A percentile compares a stretch with the other conserved stretches of the same genome.
phyloP scores from a whole-genome alignment of 1,140 invertebrate species.

The Rhizoglyphus robini region DNA sequence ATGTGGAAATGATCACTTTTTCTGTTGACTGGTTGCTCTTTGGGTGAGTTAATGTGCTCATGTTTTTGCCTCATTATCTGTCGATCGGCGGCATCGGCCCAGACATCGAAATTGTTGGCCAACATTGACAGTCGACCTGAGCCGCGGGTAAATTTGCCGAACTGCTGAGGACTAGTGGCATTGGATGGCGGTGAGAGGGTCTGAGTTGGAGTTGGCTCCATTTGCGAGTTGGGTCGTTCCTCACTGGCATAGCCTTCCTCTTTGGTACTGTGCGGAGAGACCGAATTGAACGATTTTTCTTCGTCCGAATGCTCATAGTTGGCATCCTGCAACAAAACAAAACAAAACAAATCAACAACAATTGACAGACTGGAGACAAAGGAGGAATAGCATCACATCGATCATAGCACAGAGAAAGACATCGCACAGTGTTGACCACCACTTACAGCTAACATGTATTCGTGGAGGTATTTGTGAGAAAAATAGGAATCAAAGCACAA shows the following conservation, averaged over 20 bases:
- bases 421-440: too few species aligned
- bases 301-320: constrained; percentile 17
- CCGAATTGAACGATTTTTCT: constrained; percentile 12
- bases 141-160: constrained; percentile 36
- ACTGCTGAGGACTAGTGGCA: background rate
- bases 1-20: background rate
- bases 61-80: constrained; percentile 28
- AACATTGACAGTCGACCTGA: constrained; percentile 75
- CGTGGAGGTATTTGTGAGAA: background rate
- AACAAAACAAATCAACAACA: background rate
- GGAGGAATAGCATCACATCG: background rate
- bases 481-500: background rate
- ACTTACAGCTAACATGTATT: background rate
- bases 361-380: background rate
- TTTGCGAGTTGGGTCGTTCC: background rate
- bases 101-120: constrained; percentile 47
- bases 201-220: background rate
- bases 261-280: constrained; percentile 18
- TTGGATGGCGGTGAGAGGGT: background rate
- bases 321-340: background rate
- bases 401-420: background rate
- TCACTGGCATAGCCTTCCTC: constrained; percentile 19
- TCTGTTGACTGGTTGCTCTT: constrained; percentile 22
- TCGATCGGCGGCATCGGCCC: constrained; percentile 68
- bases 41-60: background rate